Conservation (phyloP, 2,113 vertebrate genomes). For the Oreochromis spilurus region DNA sequence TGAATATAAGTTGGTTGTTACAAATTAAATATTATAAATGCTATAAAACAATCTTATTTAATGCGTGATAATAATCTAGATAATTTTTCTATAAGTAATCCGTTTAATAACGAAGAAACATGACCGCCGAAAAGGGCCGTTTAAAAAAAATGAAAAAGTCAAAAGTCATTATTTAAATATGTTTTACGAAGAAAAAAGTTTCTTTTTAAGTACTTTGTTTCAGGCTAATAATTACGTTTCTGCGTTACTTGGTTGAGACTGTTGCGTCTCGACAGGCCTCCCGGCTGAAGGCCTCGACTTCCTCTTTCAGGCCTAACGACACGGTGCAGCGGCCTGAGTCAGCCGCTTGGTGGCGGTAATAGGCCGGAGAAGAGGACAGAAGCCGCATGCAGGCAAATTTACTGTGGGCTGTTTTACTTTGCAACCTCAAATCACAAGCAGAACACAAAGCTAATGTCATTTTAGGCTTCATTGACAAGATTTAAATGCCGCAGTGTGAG, state of each 20-base stretch:
- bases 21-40: not conserved
- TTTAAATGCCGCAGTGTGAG: not conserved
- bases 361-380: not conserved
- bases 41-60: not conserved
- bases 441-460: not conserved
- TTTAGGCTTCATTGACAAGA: not conserved
- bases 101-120: not conserved
- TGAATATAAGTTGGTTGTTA: not conserved
- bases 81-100: not conserved
- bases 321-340: not conserved
- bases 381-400: not conserved
- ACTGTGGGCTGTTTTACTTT: not conserved
- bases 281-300: not conserved
- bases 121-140: not conserved
- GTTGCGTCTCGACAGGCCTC: not conserved
- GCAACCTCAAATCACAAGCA: not conserved
- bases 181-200: not conserved
- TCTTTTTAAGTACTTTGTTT: not conserved
- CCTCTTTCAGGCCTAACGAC: not conserved
- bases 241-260: not conserved
- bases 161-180: not conserved
- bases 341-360: conserved; percentile 31
- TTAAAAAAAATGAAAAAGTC: not conserved
- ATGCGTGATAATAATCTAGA: not conserved
- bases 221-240: not conserved